phyloP scores from a whole-genome alignment of 2,113 vertebrate genomes.

The Hyla sarda region DNA sequence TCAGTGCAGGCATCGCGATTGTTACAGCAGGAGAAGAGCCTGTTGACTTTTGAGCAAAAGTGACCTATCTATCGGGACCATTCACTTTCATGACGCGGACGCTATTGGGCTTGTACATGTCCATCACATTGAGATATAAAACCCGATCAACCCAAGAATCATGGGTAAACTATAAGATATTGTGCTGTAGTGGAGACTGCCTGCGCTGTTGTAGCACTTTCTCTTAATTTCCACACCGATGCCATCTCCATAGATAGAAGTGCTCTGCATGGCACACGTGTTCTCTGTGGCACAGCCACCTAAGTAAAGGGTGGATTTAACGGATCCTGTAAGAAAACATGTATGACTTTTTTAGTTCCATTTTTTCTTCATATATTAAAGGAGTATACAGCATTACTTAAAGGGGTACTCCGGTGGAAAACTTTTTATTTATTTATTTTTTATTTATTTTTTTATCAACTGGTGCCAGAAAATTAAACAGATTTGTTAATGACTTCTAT shows the following conservation, averaged over 20 bases:
- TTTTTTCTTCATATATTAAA: too few relatives aligned
- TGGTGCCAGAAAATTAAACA: too few relatives aligned
- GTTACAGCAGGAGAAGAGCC: neutral
- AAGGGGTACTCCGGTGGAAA: too few relatives aligned
- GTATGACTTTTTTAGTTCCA: too few relatives aligned
- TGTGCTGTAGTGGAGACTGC: neutral
- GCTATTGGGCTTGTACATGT: neutral
- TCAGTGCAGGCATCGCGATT: too few relatives aligned
- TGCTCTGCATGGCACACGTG: neutral
- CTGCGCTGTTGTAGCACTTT: conserved; percentile 22
- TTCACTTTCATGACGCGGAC: neutral
- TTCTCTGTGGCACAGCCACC: conserved; percentile 42
- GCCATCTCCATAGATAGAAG: neutral
- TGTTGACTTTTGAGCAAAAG: neutral
- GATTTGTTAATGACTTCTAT: too few relatives aligned
- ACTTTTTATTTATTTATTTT: too few relatives aligned
- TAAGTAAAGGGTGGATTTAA: neutral
- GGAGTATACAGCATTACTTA: too few relatives aligned
- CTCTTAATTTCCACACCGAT: neutral
- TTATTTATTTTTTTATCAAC: too few relatives aligned
- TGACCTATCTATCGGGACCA: neutral
- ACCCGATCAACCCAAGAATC: neutral
- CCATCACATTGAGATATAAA: neutral
- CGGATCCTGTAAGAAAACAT: conserved; percentile 2
- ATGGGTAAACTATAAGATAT: neutral